Conservation (phyloP, 2,113 vertebrate genomes). For the Numenius arquata region DNA sequence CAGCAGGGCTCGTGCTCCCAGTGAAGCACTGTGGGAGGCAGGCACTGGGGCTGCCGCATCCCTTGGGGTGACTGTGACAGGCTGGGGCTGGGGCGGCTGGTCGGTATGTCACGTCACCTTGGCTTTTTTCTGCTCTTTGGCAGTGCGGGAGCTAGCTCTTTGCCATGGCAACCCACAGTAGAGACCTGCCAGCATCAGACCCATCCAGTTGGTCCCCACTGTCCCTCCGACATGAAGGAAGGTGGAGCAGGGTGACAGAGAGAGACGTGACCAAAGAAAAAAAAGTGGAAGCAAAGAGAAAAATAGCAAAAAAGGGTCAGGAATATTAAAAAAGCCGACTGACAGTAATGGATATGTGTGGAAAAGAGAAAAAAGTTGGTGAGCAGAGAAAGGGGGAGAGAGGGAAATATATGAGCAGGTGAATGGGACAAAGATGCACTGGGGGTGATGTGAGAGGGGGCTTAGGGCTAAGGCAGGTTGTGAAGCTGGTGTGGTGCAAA, state of each 20-base stretch:
- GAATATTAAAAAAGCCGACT: background rate
- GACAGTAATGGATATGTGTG: background rate
- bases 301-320: background rate
- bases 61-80: background rate
- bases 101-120: fast-evolving
- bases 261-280: background rate
- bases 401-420: background rate
- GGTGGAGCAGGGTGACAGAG: background rate
- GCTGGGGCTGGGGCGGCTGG: background rate
- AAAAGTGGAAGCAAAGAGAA: background rate
- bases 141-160: background rate
- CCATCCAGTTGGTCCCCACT: background rate
- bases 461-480: background rate
- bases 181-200: background rate
- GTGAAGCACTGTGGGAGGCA: fast-evolving
- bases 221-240: background rate
- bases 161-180: background rate
- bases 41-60: fast-evolving
- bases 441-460: background rate
- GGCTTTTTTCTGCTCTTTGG: background rate
- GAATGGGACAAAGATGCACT: background rate
- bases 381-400: background rate
- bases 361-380: background rate
- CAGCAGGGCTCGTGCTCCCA: background rate
- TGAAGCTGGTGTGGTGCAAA: background rate